Evolutionary conservation across 2,888 invertebrate genomes (phyloP), one percentile per base, ranked within the genome.

Genomic region (Rhorus exstirpatorius): DNA sequence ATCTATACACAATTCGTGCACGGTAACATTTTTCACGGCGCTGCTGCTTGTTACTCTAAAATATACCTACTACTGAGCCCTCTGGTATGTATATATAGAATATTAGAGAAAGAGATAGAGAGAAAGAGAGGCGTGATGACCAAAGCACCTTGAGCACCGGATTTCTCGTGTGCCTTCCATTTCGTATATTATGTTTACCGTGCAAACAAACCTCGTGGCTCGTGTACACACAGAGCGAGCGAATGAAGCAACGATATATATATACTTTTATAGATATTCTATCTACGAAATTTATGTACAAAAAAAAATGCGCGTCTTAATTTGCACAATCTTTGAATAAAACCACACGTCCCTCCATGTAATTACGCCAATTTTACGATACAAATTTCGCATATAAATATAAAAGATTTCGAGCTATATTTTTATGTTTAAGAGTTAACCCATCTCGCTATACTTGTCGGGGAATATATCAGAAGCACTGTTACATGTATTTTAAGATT

Each of bases 201-300:
- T 49, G 67, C 49, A 60, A 76, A 68, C 67, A 68, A 24, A 60
- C 14, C 67, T 76, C 67, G 55, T 12, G 46, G 7, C 60, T 53
- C 38, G 19, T 12, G 10, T 24, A 44, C 46, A n/a, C 14, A n/a
- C 41, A 17, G n/a, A n/a, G n/a, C n/a, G 35, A 31, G 35, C 19
- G 19, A 79, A 51, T 35, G 8, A 41, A 44, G 41, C 6, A 7
- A 44, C 49, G 14, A 61, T 38, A 17, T 26, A 38, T 51, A 68
- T 3, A 51, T 26, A 26, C 19, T 14, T 19, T n/a, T n/a, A n/a
- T n/a, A n/a, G n/a, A n/a, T n/a, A n/a, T n/a, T n/a, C 2, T 31
- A 31, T 31, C 31, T 10, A 17, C 14, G 10, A 26, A 49, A 17
- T 12, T n/a, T 44, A 70, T 53, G 17, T 19, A n/a, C 17, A 38